These are phyloP conservation scores for Drosophila dunni DNA, from an alignment of 1,140 invertebrate genomes.

Conservation along the genomic window DNA sequence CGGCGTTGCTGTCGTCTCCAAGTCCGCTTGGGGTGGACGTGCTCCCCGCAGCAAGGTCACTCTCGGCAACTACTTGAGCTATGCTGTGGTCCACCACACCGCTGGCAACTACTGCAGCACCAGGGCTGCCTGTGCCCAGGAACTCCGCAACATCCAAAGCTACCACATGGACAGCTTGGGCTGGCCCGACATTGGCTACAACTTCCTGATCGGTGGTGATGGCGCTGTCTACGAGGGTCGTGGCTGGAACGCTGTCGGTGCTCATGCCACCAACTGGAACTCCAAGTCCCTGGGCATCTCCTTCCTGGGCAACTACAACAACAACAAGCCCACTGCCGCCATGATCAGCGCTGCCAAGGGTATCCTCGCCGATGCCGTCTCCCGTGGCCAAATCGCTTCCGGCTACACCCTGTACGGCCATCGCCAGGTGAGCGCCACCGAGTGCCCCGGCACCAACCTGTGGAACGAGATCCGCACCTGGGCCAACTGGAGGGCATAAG, in stretches of 20 bases:
- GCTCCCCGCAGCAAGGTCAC: constrained; percentile 81
- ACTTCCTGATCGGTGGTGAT: constrained; percentile 86
- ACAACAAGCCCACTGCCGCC: constrained; percentile 53
- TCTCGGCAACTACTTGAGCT: constrained; percentile 87
- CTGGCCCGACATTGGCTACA: constrained; percentile 90
- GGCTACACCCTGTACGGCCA: constrained; percentile 89
- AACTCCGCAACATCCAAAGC: constrained; percentile 86
- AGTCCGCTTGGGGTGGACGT: constrained; percentile 87
- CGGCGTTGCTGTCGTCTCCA: constrained; percentile 83
- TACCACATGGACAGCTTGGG: constrained; percentile 86
- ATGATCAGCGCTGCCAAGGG: constrained; percentile 85
- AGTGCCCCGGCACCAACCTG: constrained; percentile 89
- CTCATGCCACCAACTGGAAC: constrained; percentile 89
- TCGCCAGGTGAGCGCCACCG: constrained; percentile 88
- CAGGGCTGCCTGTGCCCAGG: constrained; percentile 84
- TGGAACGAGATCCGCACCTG: constrained; percentile 88
- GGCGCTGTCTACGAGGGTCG: constrained; percentile 88
- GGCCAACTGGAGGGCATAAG: constrained; percentile 86
- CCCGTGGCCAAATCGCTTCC: constrained; percentile 85
- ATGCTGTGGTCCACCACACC: constrained; percentile 91
- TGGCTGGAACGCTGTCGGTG: constrained; percentile 88
- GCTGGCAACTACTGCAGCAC: constrained; percentile 86
- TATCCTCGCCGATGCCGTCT: constrained; percentile 88
- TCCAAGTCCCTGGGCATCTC: constrained; percentile 88
- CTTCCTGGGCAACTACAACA: constrained; percentile 86